phyloP scores from a whole-genome alignment of 2,888 invertebrate species.

The Leuctra nigra region DNA sequence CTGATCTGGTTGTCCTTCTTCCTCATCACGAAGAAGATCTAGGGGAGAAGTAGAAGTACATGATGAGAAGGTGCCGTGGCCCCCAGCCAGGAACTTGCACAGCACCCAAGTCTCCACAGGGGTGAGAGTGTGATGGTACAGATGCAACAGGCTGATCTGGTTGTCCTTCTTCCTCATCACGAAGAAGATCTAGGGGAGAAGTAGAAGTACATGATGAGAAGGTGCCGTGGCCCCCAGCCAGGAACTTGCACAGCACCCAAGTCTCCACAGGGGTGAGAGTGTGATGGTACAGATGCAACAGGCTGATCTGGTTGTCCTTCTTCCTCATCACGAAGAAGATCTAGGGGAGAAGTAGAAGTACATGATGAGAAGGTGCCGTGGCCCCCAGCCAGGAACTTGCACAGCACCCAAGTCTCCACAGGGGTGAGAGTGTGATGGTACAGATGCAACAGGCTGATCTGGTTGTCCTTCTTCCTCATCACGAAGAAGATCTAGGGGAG shows the following conservation, averaged over 20 bases:
- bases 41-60: conserved; percentile 72
- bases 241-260: conserved; percentile 61
- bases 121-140: conserved; percentile 77
- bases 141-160: conserved; percentile 77
- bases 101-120: conserved; percentile 72
- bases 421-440: conserved; percentile 79
- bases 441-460: conserved; percentile 77
- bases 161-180: conserved; percentile 77
- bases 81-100: conserved; percentile 60
- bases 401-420: conserved; percentile 69
- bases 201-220: conserved; percentile 87
- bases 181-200: conserved; percentile 63
- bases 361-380: conserved; percentile 89
- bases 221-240: conserved; percentile 77
- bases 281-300: conserved; percentile 81
- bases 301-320: conserved; percentile 79
- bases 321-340: conserved; percentile 75
- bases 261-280: conserved; percentile 70
- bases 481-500: conserved; percentile 62
- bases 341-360: conserved; percentile 66
- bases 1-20: conserved; percentile 82
- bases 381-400: conserved; percentile 61
- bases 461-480: conserved; percentile 75
- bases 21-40: conserved; percentile 70
- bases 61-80: conserved; percentile 85